Base-by-base conservation (phyloP, 2,113 vertebrate species). In the Periophthalmodon schlosseri region DNA sequence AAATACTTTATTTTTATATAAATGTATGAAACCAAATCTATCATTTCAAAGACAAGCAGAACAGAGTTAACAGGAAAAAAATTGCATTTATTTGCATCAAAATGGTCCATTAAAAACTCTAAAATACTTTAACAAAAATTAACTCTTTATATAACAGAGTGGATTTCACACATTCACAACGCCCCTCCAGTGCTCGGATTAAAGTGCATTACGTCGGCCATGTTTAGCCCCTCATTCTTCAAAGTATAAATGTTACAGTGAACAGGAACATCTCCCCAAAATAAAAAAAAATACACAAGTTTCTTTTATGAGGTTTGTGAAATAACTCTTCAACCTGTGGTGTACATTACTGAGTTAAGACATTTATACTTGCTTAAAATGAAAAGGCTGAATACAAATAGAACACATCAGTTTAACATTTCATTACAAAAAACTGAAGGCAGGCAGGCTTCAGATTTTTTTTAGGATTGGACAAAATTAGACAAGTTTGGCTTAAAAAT, bases 1-100 rank as follows among this genome's bases (percentile, higher is more conserved):
- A 44, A 44, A 44, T 44, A 2, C 7, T 44, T 9, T 7, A 4
- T 39, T 39, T 36, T 6, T 39, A 39, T 44, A 44, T 10, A 44
- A 10, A 44, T 10, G 10, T 44, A 44, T 10, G 10, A 44, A 44
- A 28, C 28, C 28, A 15, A 16, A n/a, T n/a, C n/a, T n/a, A n/a
- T n/a, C n/a, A n/a, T n/a, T n/a, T n/a, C n/a, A n/a, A n/a, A 56
- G 20, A 21, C 52, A 56, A 52, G 15, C 8, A 65, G 18, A 65
- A 65, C 10, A 11, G 2, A 12, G 1, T 33, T 34, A 9, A 34
- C 28, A 44, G 39, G 18, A 82, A 24, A 77, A 74, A n/a, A n/a
- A 18, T 83, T 84, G 72, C 68, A 84, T 93, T 92, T 93, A 92
- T 92, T 93, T 87, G 72, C 83, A 83, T 88, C 4, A 68, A 78